Base-by-base conservation (phyloP, 2,797 vertebrate genomes). In the Clarias pachynema region DNA sequence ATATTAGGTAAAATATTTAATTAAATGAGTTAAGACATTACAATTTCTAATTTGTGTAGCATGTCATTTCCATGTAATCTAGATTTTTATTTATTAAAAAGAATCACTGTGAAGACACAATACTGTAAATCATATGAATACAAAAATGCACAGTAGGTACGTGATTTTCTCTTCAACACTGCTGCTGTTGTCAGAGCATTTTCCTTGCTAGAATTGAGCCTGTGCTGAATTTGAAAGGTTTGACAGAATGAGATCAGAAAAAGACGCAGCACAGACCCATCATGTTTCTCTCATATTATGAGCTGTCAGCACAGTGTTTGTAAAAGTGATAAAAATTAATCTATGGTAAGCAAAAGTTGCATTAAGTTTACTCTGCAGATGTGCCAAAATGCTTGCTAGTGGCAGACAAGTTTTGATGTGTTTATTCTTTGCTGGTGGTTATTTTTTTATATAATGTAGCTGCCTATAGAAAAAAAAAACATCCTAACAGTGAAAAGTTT, bases 171-270 rank as follows among this genome's bases (percentile, higher is more conserved):
- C 22, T 40, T 53, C 12, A 65, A 8, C 60, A 82, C 49, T n/a
- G 22, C 65, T 40, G 18, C n/a, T 77, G 60, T 53, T 69, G 62
- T 40, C 15, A n/a, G 31, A 66, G 57, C 79, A 29, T 79, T 15
- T 22, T 72, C 22, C n/a, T 40, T 81, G n/a, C 49, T 65, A 49
- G 22, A 60, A n/a, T 57, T 68, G 78, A 63, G 29, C 78, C 26
- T 75, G 40, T 63, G 74, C 85, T 65, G 57, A 37, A 44, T 40
- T 18, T 74, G 56, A n/a, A 53, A 14, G 82, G 74, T 84, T 85
- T 95, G 94, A 94, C 93, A 93, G 93, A 95, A 95, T 94, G 93
- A 92, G 95, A 92, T 90, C 94, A 84, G 81, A 79, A 84, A 89
- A 84, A 53, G 85, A 70, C 70, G 73, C 49, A 63, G 81, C 82